Evolutionary conservation across 1,140 invertebrate species (phyloP), one percentile per base, ranked within the genome.

Genomic region (Papilio helenus): DNA sequence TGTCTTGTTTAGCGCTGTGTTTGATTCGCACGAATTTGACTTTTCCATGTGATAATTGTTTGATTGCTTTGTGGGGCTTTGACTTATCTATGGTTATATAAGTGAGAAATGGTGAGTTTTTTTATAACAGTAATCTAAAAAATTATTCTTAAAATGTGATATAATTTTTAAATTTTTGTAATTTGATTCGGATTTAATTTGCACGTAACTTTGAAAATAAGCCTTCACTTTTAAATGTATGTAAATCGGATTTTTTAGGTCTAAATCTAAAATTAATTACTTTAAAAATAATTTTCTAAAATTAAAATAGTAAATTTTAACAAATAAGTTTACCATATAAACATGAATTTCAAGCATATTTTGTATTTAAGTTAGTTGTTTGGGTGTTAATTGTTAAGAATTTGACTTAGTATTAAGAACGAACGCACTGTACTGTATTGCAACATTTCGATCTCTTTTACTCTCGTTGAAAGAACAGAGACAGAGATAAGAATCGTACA

Each of bases 31-130:
- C 46, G 73, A n/a, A 14, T 73, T 79, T 79, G 42, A 79, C 44
- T 79, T 23, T 61, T 49, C 14, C 14, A 80, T 79, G 80, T 81
- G 76, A 80, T 82, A 84, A 80, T 84, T 83, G 74, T 79, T 79
- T 79, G 65, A 79, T 72, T 72, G 77, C 77, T 78, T 79, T 76
- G 51, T 29, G 42, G 46, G 26, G 46, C 39, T 23, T 39, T 76
- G 79, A 71, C 71, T 68, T 77, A 58, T 61, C 34, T n/a, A 44
- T 26, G n/a, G 2, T 42, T 73, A n/a, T 77, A 20, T 20, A 76
- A n/a, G 20, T n/a, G 73, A 76, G n/a, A 51, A 58, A 58, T 23
- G 14, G 73, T 51, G 73, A 76, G 58, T 58, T 26, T 74, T n/a
- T 29, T 72, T n/a, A 9, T n/a, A 46, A 72, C 71, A 20, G 71